Evolutionary conservation across 2,888 invertebrate genomes (phyloP), one percentile per base, ranked within the genome.

Genomic region (Andrena fulva): DNA sequence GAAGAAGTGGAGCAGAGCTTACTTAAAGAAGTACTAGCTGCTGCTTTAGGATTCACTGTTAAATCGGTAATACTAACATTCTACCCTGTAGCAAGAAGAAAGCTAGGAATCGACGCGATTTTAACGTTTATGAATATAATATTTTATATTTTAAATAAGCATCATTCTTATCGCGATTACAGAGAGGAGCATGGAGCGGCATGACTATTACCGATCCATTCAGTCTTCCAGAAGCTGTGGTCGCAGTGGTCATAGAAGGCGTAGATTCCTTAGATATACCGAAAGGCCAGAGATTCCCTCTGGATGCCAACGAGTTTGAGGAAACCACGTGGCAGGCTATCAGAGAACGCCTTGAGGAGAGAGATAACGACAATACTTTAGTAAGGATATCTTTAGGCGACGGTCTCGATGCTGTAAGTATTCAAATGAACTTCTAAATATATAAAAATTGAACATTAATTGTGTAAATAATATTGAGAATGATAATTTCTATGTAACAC

Each of bases 211-310:
- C 93, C 5, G 95, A 97, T 94, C 97, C 97, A 0, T 97, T 98
- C 89, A 94, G 95, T 80, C 95, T 96, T 66, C 96, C 97, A n/a
- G 96, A 97, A 92, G 96, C 96, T 50, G 95, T 96, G 2, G 96
- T 97, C 20, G 95, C 95, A 54, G 94, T 97, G 12, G 95, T 96
- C 66, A 95, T 97, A 64, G 96, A 97, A 93, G 98, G 97, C 52
- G 94, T 97, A 2, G 93, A 92, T 31, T 86, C 89, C 24, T 76
- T 93, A n/a, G 83, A 89, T 33, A 87, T 90, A 16, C 87, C 92
- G 0, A 91, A 86, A 66, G 89, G 91, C 52, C 95, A 96, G 85
- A 95, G 93, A 80, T 97, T 94, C 90, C 95, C 96, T 0, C 88
- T 97, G 70, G 93, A 92, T 72, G 95, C 95, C 7, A 96, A 97